A percentile compares a stretch with the other conserved stretches of the same genome.
Evolutionary conservation across 2,113 vertebrate genomes (phyloP).

Genomic region (Meles meles): DNA sequence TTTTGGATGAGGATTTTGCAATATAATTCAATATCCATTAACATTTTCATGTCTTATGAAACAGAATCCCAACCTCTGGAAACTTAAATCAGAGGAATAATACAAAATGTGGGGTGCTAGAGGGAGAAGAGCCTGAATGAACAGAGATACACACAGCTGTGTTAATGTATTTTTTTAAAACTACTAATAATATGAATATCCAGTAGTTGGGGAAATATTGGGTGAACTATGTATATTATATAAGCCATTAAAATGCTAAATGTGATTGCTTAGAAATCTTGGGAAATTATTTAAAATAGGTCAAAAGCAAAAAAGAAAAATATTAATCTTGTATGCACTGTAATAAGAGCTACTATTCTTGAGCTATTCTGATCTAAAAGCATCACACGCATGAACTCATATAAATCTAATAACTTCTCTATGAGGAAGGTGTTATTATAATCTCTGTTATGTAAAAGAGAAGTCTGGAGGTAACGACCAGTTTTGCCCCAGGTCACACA

Average conservation of each 20-base stretch:
- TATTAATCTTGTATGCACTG: not conserved
- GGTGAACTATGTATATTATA: not conserved
- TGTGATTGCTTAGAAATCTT: conserved; percentile 12
- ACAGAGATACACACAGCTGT: not conserved
- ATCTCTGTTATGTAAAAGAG: not conserved
- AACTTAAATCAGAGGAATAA: not conserved
- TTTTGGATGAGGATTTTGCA: not conserved
- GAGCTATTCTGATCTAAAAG: conserved; percentile 17
- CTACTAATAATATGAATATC: not conserved
- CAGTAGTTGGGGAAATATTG: not conserved
- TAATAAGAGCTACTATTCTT: not conserved
- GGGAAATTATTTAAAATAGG: not conserved
- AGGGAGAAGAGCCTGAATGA: not conserved
- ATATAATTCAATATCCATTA: not conserved
- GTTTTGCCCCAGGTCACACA: not conserved
- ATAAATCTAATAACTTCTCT: not conserved
- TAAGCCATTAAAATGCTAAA: not conserved
- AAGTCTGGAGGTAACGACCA: not conserved
- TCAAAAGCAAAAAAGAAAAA: not conserved
- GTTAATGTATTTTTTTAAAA: not conserved
- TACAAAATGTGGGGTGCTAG: not conserved
- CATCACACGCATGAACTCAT: not conserved
- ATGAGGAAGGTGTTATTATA: not conserved
- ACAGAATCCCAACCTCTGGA: not conserved
- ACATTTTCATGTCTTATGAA: not conserved